Conservation (phyloP, 2,797 vertebrate species). For the Pseudomugil gertrudae region DNA sequence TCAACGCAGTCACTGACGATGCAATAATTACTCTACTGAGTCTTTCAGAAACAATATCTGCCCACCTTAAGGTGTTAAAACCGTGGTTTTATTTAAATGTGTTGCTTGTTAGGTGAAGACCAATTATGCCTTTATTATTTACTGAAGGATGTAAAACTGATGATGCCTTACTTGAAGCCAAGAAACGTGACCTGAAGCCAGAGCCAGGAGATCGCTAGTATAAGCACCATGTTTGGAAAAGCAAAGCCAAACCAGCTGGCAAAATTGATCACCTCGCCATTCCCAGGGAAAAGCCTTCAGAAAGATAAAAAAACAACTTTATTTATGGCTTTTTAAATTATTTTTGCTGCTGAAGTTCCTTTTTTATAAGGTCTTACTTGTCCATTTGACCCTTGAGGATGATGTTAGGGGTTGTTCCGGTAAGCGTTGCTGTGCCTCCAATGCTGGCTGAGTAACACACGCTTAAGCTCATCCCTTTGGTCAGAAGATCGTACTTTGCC, state of each 20-base stretch:
- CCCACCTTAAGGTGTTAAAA: too few species aligned
- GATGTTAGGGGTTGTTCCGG: conserved; percentile 92
- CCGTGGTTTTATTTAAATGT: too few species aligned
- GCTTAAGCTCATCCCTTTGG: conserved; percentile 88
- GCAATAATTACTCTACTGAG: background rate
- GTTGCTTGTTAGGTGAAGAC: too few species aligned
- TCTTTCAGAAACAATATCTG: too few species aligned
- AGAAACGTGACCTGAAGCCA: conserved; percentile 91
- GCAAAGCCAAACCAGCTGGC: conserved; percentile 93
- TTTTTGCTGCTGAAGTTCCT: background rate
- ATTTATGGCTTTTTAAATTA: too few species aligned
- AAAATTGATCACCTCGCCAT: conserved; percentile 88
- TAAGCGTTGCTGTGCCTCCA: conserved; percentile 92
- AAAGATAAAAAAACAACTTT: too few species aligned
- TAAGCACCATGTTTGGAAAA: conserved; percentile 88
- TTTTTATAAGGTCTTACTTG: conserved; percentile 76
- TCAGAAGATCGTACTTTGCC: conserved; percentile 77
- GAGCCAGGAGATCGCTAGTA: conserved; percentile 85
- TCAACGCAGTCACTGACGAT: background rate
- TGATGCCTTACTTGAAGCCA: conserved; percentile 87
- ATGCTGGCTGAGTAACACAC: conserved; percentile 94
- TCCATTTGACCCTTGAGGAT: conserved; percentile 92
- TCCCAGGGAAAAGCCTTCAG: conserved; percentile 82
- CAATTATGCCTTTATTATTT: too few species aligned
- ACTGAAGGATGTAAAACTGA: too few species aligned